A percentile compares a stretch with the other conserved stretches of the same genome.
These are phyloP conservation scores for Cotesia vestalis DNA, from an alignment of 1,140 invertebrate genomes.

Conservation along the genomic window DNA sequence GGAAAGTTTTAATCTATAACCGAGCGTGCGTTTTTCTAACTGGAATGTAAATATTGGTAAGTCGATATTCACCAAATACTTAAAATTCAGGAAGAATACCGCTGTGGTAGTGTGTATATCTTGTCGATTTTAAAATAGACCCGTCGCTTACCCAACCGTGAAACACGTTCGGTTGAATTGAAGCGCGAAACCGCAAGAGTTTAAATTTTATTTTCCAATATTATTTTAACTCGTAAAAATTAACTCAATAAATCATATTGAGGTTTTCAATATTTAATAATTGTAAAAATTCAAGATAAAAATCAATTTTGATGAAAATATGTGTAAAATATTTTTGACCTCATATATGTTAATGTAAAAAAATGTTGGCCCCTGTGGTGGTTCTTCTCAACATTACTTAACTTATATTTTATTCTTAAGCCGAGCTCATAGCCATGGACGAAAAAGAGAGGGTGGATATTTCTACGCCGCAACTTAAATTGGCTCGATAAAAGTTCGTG, in stretches of 20 bases:
- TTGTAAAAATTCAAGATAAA: no score
- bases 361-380: no score
- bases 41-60: neutral
- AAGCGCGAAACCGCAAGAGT: slow-evolving; percentile 7
- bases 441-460: slow-evolving; percentile 22
- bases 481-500: slow-evolving; percentile 65
- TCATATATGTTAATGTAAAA: no score
- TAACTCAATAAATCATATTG: no score
- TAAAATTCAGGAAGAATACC: neutral
- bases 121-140: slow-evolving; percentile 9
- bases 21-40: neutral
- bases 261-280: no score
- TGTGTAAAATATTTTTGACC: no score
- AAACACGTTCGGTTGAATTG: slow-evolving; percentile 5
- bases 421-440: neutral
- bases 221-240: neutral
- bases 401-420: neutral
- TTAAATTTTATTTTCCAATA: slow-evolving; percentile 1
- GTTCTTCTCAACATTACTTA: neutral
- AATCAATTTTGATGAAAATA: no score
- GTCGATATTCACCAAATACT: neutral
- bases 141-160: slow-evolving; percentile 8
- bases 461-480: slow-evolving; percentile 63
- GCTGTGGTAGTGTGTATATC: neutral
- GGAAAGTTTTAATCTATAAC: no score